Evolutionary conservation across 2,888 invertebrate species (phyloP), one percentile per base, ranked within the genome.

Genomic region (Drosophila hamatofila): DNA sequence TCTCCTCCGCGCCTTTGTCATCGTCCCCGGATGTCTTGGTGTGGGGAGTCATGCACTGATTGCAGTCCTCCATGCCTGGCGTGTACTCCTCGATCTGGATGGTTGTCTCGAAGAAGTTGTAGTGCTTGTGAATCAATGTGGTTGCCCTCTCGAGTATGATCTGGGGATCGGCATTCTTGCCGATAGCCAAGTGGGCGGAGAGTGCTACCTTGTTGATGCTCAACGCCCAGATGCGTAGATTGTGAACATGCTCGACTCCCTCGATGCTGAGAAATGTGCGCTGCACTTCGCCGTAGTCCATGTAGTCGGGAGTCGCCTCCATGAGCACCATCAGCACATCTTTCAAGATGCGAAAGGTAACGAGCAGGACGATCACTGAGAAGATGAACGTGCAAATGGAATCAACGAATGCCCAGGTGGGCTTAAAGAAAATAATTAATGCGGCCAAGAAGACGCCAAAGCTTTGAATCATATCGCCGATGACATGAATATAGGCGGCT

Each of bases 321-420:
- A 87, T 87, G 0, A 87, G 75, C 0, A 87, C 86, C 87, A 89
- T 74, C 11, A 88, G 12, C 0, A 90, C 88, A 42, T 87, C 86
- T 21, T 58, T 41, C 18, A 87, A 30, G 2, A 87, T 90, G n/a
- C 64, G 63, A 18, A 80, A 66, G 0, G 86, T 87, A 0, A 80
- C 63, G 1, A 64, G 18, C 2, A 87, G 35, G 9, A 87, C 86
- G 58, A 87, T 83, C 7, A 87, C 49, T 1, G 90, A 81, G 46
- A 87, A 87, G 3, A 90, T 0, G 7, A 87, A 80, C 0, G 86
- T 87, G 56, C 90, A 89, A 16, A 90, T 57, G 18, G 90, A 74
- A 35, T 87, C 86, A 11, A 90, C 69, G 16, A 76, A 70, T 2
- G 80, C 73, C 90, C 80, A 87, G 3, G 70, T 49, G 0, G 86